Percentiles rank a stretch among this genome's conserved stretches.
Evolutionary conservation across 2,888 invertebrate genomes (phyloP).

Genomic region (Lasioglossum figueresi): DNA sequence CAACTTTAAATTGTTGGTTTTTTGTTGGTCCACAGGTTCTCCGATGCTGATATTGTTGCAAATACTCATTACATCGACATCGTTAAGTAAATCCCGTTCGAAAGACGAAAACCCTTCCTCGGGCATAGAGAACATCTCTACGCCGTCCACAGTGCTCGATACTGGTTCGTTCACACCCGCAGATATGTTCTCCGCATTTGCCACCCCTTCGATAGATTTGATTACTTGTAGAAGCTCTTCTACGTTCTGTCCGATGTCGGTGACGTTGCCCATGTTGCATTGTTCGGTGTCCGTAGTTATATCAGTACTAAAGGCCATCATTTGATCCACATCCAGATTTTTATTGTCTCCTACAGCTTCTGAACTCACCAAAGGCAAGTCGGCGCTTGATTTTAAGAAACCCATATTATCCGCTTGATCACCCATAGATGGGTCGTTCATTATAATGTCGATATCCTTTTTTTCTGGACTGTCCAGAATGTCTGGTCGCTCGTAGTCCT

Average conservation of each 20-base stretch:
- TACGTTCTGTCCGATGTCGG: conserved; percentile 86
- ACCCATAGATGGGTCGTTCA: conserved; percentile 83
- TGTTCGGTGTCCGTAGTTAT: conserved; percentile 66
- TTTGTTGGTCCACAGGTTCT: conserved; percentile 68
- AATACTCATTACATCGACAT: conserved; percentile 80
- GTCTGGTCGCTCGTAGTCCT: conserved; percentile 82
- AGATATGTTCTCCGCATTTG: conserved; percentile 72
- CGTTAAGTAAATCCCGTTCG: conserved; percentile 80
- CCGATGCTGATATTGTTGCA: conserved; percentile 76
- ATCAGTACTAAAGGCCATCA: conserved; percentile 75
- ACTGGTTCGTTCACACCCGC: conserved; percentile 65
- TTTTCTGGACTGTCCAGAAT: conserved; percentile 80
- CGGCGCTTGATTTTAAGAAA: conserved; percentile 80
- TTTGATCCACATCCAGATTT: conserved; percentile 76
- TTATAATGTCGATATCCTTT: conserved; percentile 81
- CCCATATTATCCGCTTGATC: conserved; percentile 83
- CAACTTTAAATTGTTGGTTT: conserved; percentile 67
- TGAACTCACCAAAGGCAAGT: conserved; percentile 73
- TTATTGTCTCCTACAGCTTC: conserved; percentile 70
- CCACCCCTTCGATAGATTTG: conserved; percentile 88
- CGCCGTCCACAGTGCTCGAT: conserved; percentile 68
- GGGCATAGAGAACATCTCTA: conserved; percentile 80
- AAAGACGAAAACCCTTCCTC: conserved; percentile 80
- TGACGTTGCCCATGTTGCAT: conserved; percentile 81
- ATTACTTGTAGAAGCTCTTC: conserved; percentile 91